phyloP scores from a whole-genome alignment of 2,113 vertebrate genomes.

The Xyliphius kryptos region DNA sequence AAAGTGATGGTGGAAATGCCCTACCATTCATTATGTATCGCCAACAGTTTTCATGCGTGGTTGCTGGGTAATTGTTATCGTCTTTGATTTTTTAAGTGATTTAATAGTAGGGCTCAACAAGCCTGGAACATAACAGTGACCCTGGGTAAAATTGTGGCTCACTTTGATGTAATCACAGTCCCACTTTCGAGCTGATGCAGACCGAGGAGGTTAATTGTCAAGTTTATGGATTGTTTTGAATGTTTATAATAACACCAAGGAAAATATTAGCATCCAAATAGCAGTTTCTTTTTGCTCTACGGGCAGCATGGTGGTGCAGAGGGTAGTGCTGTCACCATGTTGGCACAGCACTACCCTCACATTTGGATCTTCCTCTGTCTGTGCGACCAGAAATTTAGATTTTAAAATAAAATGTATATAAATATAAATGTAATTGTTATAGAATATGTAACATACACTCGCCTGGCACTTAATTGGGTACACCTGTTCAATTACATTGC shows the following conservation, averaged over 20 bases:
- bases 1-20: constrained; percentile 19
- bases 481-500: no score
- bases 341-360: no score
- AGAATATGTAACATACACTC: no score
- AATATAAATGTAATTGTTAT: no score
- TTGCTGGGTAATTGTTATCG: constrained; percentile 21
- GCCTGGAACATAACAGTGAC: constrained; percentile 32
- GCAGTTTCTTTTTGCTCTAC: no score
- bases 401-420: no score
- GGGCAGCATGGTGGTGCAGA: no score
- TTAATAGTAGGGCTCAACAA: constrained; percentile 37
- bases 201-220: constrained; percentile 35
- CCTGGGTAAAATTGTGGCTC: constrained; percentile 11
- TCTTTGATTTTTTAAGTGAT: constrained; percentile 40
- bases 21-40: constrained; percentile 27
- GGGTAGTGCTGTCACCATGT: no score
- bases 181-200: constrained; percentile 15
- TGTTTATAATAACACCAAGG: constrained; percentile 12
- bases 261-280: no score
- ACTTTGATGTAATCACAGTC: constrained; percentile 22
- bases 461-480: no score
- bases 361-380: no score
- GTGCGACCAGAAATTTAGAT: no score
- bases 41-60: constrained; percentile 20
- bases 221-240: constrained; percentile 29